These are phyloP conservation scores for Holothuria glaberrima DNA, from an alignment of 35 echinoderm and acorn worm genomes.

Conservation along the genomic window DNA sequence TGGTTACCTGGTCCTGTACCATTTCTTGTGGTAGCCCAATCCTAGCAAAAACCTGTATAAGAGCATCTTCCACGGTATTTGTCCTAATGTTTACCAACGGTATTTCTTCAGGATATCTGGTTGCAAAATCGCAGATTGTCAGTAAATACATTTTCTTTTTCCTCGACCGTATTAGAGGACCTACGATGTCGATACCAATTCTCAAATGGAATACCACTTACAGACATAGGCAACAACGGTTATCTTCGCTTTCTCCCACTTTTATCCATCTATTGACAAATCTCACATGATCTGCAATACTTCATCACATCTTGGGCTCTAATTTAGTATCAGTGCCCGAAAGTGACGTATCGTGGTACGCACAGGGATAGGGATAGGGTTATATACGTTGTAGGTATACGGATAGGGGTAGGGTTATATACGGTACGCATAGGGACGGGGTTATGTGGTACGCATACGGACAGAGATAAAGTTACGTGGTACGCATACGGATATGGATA, in stretches of 20 bases:
- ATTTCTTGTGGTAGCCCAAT: slow-evolving; percentile 15
- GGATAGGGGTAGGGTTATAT: too few species aligned
- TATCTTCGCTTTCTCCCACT: background rate
- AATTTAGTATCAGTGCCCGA: too few species aligned
- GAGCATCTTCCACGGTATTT: background rate
- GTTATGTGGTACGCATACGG: too few species aligned
- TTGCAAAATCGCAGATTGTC: slow-evolving; percentile 23
- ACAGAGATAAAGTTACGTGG: too few species aligned
- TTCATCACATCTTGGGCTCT: background rate
- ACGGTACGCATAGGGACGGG: too few species aligned
- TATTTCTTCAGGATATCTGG: slow-evolving; percentile 14
- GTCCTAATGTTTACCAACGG: background rate
- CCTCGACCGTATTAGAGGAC: background rate
- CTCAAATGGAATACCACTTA: slow-evolving; percentile 39
- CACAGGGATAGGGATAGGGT: too few species aligned
- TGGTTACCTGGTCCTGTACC: background rate
- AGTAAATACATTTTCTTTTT: slow-evolving; percentile 1
- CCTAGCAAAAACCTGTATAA: background rate
- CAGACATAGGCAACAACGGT: slow-evolving; percentile 26
- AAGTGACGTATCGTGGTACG: too few species aligned
- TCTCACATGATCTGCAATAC: slow-evolving; percentile 32
- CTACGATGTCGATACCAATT: slow-evolving; percentile 57
- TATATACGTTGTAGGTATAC: too few species aligned
- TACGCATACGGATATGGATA: too few species aligned
- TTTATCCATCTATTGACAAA: slow-evolving; percentile 48